phyloP scores from a whole-genome alignment of 2,113 vertebrate genomes.

The Myanophis thanlyinensis region DNA sequence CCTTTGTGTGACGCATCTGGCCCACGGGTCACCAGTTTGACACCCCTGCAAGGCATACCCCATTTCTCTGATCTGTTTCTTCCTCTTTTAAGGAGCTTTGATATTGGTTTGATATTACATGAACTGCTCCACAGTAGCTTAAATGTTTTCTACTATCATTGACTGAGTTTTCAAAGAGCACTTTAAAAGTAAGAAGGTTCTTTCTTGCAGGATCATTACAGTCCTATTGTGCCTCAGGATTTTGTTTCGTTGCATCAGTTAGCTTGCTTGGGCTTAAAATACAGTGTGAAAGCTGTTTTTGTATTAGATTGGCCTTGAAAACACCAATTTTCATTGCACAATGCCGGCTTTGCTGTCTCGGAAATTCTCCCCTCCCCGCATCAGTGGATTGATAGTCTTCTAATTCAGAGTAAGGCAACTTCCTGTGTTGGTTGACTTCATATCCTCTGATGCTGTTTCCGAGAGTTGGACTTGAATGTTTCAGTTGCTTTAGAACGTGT shows the following conservation, averaged over 20 bases:
- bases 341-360: neutral
- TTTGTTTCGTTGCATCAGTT: neutral
- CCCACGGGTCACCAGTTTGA: too few species aligned
- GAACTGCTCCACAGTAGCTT: neutral
- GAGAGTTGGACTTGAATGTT: neutral
- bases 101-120: neutral
- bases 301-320: neutral
- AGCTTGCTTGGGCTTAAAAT: neutral
- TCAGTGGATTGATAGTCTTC: neutral
- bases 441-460: neutral
- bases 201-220: neutral
- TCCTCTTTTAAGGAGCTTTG: neutral
- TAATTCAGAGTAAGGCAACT: neutral
- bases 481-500: neutral
- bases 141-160: neutral
- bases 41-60: too few species aligned
- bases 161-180: neutral
- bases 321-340: neutral
- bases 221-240: neutral
- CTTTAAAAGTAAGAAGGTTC: neutral
- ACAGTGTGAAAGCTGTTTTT: neutral
- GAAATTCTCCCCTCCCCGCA: neutral
- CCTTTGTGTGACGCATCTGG: too few species aligned
- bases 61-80: neutral
- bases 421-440: neutral